These are phyloP conservation scores for Sebastes baramenuke DNA, from an alignment of 2,797 vertebrate genomes.

Conservation along the genomic window DNA sequence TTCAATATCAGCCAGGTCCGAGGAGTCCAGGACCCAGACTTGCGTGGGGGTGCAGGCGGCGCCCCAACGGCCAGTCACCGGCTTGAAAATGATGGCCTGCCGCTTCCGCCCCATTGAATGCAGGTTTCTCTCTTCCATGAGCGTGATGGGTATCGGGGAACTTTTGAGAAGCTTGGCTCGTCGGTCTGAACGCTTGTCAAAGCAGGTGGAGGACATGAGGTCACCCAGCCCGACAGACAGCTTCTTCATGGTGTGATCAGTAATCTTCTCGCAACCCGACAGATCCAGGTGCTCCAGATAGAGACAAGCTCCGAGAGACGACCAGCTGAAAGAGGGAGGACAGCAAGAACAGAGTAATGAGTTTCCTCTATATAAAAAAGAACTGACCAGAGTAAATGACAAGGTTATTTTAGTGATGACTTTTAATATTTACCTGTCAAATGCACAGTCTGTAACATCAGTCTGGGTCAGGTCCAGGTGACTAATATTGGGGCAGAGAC, in stretches of 20 bases:
- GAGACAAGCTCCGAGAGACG: constrained; percentile 85
- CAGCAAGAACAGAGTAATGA: not conserved
- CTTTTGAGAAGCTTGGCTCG: constrained; percentile 80
- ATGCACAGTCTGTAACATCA: constrained; percentile 92
- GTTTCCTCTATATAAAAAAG: not conserved
- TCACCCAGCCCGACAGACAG: constrained; percentile 91
- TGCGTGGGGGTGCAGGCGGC: constrained; percentile 53
- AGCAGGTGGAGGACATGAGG: constrained; percentile 70
- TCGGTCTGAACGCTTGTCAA: constrained; percentile 78
- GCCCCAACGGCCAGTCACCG: constrained; percentile 60
- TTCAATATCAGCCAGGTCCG: constrained; percentile 92
- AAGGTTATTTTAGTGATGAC: too few relatives aligned
- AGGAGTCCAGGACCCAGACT: constrained; percentile 91
- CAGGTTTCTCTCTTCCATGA: constrained; percentile 75
- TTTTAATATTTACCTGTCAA: constrained; percentile 88
- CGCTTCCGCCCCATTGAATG: constrained; percentile 50
- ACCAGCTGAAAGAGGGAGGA: constrained; percentile 83
- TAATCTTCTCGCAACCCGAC: constrained; percentile 96
- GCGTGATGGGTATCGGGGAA: constrained; percentile 65
- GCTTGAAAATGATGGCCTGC: constrained; percentile 80
- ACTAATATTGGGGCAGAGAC: constrained; percentile 91
- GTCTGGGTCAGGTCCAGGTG: constrained; percentile 97
- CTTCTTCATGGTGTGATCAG: constrained; percentile 89
- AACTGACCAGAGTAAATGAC: too few relatives aligned
- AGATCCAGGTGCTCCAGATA: constrained; percentile 92